A percentile compares a stretch with the other conserved stretches of the same genome.
phyloP scores from a whole-genome alignment of 2,888 invertebrate genomes.

The Odontocolon sp. region DNA sequence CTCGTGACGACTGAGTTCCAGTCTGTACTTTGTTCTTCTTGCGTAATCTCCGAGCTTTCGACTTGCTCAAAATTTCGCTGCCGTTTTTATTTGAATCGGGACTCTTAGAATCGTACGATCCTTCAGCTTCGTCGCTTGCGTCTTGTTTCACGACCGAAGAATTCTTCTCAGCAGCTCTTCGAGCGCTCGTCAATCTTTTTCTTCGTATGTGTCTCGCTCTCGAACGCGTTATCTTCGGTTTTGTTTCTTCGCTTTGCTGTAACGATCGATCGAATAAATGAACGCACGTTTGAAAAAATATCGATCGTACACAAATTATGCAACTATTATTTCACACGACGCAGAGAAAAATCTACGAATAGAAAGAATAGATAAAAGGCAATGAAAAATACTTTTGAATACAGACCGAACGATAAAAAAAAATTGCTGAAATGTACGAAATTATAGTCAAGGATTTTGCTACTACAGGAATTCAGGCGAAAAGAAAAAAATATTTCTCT shows the following conservation, averaged over 20 bases:
- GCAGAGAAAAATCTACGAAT: neutral
- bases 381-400: too few species aligned
- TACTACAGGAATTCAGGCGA: too few species aligned
- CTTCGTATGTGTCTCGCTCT: constrained; percentile 74
- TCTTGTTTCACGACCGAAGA: neutral
- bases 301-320: neutral
- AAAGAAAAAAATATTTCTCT: too few species aligned
- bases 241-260: constrained; percentile 59
- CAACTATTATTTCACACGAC: constrained; percentile 8
- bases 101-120: constrained; percentile 30
- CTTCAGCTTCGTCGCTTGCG: neutral
- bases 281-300: too few species aligned
- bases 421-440: too few species aligned
- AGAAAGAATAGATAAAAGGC: neutral
- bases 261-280: constrained; percentile 32
- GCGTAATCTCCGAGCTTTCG: constrained; percentile 65
- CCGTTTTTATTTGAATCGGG: constrained; percentile 17
- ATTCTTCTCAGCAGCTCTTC: constrained; percentile 65
- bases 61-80: constrained; percentile 60
- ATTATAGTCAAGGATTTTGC: too few species aligned
- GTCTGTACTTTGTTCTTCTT: constrained; percentile 46
- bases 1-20: neutral
- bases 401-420: too few species aligned
- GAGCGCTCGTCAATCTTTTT: constrained; percentile 72
- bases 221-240: constrained; percentile 69